Evolutionary conservation across 2,113 vertebrate species (phyloP), one percentile per base, ranked within the genome.

Genomic region (Polypterus bichir): DNA sequence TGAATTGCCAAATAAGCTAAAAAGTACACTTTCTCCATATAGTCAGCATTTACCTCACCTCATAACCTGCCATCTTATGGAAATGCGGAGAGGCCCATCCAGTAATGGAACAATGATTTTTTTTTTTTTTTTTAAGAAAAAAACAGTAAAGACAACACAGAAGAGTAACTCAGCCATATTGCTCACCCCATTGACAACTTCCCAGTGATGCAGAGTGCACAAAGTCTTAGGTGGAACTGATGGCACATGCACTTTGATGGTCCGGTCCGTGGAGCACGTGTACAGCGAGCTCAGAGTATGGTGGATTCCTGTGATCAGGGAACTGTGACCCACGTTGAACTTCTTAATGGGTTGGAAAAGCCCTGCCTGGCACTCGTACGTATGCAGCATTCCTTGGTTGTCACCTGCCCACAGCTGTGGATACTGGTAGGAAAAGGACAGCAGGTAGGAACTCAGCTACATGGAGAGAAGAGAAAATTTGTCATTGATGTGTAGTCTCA

Each of bases 401-500:
- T 96, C 93, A 1, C 94, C 93, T 0, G 88, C 89, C 94, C 94
- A 97, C 6, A 97, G 78, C 69, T 94, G 88, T 7, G 62, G 68
- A 3, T 78, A 83, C 9, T 73, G 77, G 80, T 91, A 88, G 49
- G 87, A 88, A 87, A 95, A 89, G 69, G 87, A 88, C 48, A 89
- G 79, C 65, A 94, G 77, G 67, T 92, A 97, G 10, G 88, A 88
- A 4, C 81, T 81, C 79, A 96, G 72, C 94, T 97, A 56, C 1
- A 11, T 9, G 6, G 49, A 53, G 9, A 44, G 52, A 45, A 44
- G 48, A 44, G 6, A 6, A 5, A 8, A 53, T 53, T 2, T 7
- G 7, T 53, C 51, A 8, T 2, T 10, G 7, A 10, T 7, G 2
- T 53, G 51, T 27, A 1, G 27, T 27, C 27, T 27, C 27, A 27